Evolutionary conservation across 1,140 invertebrate genomes (phyloP).

Genomic region (Aplysia californica): DNA sequence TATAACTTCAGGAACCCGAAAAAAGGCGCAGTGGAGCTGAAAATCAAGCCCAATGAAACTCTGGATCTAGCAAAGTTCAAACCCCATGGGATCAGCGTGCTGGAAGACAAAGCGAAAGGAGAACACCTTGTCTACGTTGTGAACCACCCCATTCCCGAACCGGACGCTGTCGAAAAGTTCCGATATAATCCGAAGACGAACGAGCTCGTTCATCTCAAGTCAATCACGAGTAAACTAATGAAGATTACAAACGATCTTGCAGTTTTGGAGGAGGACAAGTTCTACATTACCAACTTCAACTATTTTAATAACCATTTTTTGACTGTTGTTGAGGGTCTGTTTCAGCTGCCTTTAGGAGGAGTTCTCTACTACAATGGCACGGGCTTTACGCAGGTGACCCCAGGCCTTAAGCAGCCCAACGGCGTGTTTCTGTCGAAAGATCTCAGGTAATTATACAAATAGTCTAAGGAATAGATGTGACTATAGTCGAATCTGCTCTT

Average conservation of each 20-base stretch:
- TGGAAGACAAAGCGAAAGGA: conserved; percentile 14
- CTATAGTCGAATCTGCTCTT: too few relatives aligned
- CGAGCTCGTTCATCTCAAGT: conserved; percentile 1
- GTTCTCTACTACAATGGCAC: not conserved
- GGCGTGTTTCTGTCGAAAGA: conserved; percentile 3
- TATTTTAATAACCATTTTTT: not conserved
- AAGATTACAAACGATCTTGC: conserved; percentile 7
- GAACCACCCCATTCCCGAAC: not conserved
- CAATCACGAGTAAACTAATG: not conserved
- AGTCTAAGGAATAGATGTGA: too few relatives aligned
- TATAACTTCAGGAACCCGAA: conserved; percentile 9
- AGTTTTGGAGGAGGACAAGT: not conserved
- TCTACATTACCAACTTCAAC: conserved; percentile 6
- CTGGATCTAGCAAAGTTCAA: not conserved
- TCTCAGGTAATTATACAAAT: not conserved
- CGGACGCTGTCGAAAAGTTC: conserved; percentile 13
- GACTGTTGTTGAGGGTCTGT: not conserved
- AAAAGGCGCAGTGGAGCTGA: not conserved
- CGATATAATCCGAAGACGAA: not conserved
- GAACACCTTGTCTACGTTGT: conserved; percentile 11
- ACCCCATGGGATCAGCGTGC: not conserved
- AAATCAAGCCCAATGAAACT: not conserved
- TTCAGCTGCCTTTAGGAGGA: not conserved
- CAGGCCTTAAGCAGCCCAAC: not conserved
- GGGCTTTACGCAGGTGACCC: not conserved